Evolutionary conservation across 2,113 vertebrate genomes (phyloP).

Genomic region (Myxocyprinus asiaticus): DNA sequence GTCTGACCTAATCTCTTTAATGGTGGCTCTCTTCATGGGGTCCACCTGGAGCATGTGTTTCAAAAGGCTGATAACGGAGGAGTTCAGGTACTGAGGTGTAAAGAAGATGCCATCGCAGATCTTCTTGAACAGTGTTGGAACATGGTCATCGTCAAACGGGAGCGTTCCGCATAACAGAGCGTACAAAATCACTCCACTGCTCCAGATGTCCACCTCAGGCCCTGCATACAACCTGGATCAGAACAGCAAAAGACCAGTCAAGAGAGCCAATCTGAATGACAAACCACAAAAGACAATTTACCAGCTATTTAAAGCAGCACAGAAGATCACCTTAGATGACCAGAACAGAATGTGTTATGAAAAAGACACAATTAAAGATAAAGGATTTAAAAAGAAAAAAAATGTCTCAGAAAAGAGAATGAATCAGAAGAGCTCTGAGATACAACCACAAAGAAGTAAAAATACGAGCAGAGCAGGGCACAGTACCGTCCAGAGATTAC

Average conservation of each 20-base stretch:
- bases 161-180: conserved; percentile 94
- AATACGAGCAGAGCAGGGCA: neutral
- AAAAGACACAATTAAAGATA: too few species aligned
- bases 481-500: conserved; percentile 96
- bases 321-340: neutral
- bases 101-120: conserved; percentile 99
- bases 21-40: conserved; percentile 97
- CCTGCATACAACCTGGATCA: conserved; percentile 89
- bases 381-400: too few species aligned
- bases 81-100: conserved; percentile 94
- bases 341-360: neutral
- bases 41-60: conserved; percentile 98
- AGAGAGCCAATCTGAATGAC: neutral
- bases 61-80: conserved; percentile 87
- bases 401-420: too few species aligned
- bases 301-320: neutral
- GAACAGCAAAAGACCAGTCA: neutral
- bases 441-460: neutral
- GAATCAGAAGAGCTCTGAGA: neutral
- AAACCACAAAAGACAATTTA: neutral
- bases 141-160: conserved; percentile 97
- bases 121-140: conserved; percentile 99
- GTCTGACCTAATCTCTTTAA: conserved; percentile 93
- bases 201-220: conserved; percentile 98
- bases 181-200: conserved; percentile 98